These are phyloP conservation scores for Vulpes vulpes DNA, from an alignment of 2,113 vertebrate species.

Conservation along the genomic window DNA sequence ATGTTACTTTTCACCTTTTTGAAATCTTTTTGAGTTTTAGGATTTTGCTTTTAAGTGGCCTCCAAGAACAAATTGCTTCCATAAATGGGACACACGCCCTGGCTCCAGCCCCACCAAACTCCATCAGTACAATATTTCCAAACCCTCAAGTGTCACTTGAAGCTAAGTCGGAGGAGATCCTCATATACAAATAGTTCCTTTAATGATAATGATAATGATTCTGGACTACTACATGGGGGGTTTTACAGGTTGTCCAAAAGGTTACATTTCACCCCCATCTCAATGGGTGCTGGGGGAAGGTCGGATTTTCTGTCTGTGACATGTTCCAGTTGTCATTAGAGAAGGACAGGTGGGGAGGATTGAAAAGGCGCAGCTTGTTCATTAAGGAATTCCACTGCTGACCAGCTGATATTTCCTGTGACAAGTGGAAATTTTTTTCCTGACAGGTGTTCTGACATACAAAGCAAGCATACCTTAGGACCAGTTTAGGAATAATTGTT, in stretches of 20 bases:
- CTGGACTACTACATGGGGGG: not conserved
- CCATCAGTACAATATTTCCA: not conserved
- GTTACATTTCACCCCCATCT: slow-evolving; percentile 23
- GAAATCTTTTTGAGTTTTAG: slow-evolving; percentile 15
- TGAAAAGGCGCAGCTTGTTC: slow-evolving; percentile 49
- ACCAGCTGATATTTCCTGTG: slow-evolving; percentile 75
- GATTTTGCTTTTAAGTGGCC: slow-evolving; percentile 52
- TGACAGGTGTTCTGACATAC: slow-evolving; percentile 71
- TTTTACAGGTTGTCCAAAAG: slow-evolving; percentile 44
- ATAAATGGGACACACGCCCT: not conserved
- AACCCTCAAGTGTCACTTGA: not conserved
- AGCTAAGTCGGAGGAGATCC: slow-evolving; percentile 26
- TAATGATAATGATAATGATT: not conserved
- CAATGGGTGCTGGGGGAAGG: not conserved
- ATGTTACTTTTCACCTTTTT: slow-evolving; percentile 28
- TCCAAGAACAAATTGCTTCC: slow-evolving; percentile 38
- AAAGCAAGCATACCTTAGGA: not conserved
- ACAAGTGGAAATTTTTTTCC: slow-evolving; percentile 70
- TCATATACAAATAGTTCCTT: not conserved
- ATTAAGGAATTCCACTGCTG: slow-evolving; percentile 66
- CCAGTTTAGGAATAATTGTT: slow-evolving; percentile 21
- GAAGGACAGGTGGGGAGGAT: slow-evolving; percentile 10
- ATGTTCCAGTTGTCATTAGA: slow-evolving; percentile 62
- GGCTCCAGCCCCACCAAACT: not conserved
- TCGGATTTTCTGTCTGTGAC: slow-evolving; percentile 44